phyloP scores from a whole-genome alignment of 2,888 invertebrate genomes.

The Adelphocoris suturalis region DNA sequence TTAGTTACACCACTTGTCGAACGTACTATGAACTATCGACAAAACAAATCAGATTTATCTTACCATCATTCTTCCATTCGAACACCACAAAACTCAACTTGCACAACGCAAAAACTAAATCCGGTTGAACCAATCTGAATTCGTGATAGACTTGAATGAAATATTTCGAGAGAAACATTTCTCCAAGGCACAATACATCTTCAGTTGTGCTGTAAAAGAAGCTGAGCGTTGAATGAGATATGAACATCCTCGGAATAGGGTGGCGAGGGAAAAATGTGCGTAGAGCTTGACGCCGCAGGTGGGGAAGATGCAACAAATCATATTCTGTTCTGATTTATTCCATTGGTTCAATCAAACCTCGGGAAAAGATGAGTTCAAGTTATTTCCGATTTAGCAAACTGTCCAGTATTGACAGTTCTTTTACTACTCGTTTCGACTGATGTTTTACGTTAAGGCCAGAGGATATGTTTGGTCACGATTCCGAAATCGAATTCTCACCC shows the following conservation, averaged over 20 bases:
- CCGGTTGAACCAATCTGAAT: background rate
- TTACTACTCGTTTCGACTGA: no score
- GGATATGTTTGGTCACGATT: no score
- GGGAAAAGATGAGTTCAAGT: background rate
- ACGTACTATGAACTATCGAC: no score
- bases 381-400: background rate
- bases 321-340: constrained; percentile 31
- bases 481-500: no score
- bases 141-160: background rate
- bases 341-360: constrained; percentile 28
- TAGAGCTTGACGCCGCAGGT: background rate
- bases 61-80: no score
- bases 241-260: background rate
- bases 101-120: no score
- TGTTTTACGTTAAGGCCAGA: no score
- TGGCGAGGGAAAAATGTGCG: background rate
- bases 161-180: constrained; percentile 2
- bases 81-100: no score
- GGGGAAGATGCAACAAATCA: constrained; percentile 4
- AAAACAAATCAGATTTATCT: no score
- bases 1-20: no score
- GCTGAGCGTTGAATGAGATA: constrained; percentile 37
- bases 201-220: constrained; percentile 37
- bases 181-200: constrained; percentile 49
- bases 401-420: background rate